Evolutionary conservation across 2,797 vertebrate species (phyloP), one percentile per base, ranked within the genome.

Genomic region (Neomorphus geoffroyi): DNA sequence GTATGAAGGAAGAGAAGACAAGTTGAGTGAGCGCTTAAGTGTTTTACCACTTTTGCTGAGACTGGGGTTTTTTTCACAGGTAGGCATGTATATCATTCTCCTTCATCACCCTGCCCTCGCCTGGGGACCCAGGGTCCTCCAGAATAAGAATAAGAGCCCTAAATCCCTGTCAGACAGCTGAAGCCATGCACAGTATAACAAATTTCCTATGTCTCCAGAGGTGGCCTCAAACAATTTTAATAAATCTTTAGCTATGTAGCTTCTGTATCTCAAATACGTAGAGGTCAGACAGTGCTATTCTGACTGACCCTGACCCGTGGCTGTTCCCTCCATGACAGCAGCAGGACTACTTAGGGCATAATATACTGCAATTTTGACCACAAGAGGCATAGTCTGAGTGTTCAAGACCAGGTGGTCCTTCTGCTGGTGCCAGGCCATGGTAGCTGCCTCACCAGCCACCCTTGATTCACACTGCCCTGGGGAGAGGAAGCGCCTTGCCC

Each of bases 221-320:
- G 71, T 86, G 48, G 74, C 78, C 69, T 94, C 88, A 74, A 85
- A 92, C 74, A 85, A 94, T 94, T 95, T 91, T 82, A 94, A 93
- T 95, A 96, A 95, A 96, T 95, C 96, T 95, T 86, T 67, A 37
- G 48, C 4, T 1, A 69, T 46, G 64, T 48, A 61, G 82, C 78
- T 78, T 85, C 88, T 58, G 37, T 64, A 27, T 64, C 80, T 88
- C 78, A 39, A 69, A 37, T 16, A 46, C 1, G 0, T 37, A 77
- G 85, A 93, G 64, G 83, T 90, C 86, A 91, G 86, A 65, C 0
- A 3, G 33, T 56, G 64, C 72, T 87, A n/a, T 65, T 82, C 80
- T 61, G 67, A 35, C 30, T 72, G 95, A 85, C 91, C 95, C 88
- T 78, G 90, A 85, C 79, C 61, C 7, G 1, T 35, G 41, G 79